Percentiles rank a stretch among this genome's conserved stretches.
phyloP scores from a whole-genome alignment of 2,113 vertebrate genomes.

The Campylorhamphus procurvoides region DNA sequence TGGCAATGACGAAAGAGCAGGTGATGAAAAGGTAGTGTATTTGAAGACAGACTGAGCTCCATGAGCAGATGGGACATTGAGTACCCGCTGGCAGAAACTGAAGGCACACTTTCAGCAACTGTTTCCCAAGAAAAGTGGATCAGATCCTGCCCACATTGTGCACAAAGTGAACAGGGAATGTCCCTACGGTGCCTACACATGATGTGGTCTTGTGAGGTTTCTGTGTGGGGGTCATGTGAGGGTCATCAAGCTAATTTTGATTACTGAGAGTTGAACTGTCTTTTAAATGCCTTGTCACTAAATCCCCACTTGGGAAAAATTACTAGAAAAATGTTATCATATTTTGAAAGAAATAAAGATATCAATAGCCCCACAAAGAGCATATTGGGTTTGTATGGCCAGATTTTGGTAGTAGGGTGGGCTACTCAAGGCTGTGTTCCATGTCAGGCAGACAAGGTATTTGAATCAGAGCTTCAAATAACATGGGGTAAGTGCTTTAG shows the following conservation, averaged over 20 bases:
- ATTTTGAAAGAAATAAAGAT: background rate
- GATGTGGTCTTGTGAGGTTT: background rate
- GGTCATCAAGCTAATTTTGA: background rate
- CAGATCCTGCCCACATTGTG: background rate
- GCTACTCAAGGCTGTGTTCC: background rate
- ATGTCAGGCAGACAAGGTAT: background rate
- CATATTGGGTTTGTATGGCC: background rate
- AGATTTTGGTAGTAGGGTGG: background rate
- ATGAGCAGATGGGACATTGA: background rate
- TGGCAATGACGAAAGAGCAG: background rate
- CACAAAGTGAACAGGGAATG: background rate
- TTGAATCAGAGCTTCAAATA: background rate
- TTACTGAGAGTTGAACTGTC: background rate
- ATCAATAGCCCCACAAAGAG: background rate
- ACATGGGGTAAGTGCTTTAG: background rate
- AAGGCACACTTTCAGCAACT: background rate
- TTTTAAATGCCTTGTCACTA: background rate
- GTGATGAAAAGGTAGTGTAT: background rate
- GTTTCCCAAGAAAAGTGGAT: background rate
- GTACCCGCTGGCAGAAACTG: background rate
- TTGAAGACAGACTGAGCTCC: background rate
- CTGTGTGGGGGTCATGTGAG: background rate
- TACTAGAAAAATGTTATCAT: background rate
- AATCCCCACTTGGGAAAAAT: background rate
- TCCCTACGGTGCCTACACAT: fast-evolving